Base-by-base conservation (phyloP, 2,797 vertebrate species). In the Thamnophis elegans region DNA sequence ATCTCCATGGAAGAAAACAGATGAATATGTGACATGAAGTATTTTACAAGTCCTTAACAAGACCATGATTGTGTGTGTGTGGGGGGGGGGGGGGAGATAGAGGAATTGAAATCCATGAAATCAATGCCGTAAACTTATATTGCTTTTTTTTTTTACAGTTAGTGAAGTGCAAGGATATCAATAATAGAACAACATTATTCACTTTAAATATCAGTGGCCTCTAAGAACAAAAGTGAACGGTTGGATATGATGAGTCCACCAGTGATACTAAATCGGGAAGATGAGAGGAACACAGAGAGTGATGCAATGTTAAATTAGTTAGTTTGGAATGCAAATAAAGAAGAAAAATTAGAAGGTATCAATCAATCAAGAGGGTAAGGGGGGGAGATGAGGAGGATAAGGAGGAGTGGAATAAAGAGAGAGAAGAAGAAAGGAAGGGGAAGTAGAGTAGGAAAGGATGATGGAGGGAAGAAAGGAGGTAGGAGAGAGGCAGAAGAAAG, bases 41-140 rank as follows among this genome's bases (percentile, higher is more conserved):
- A 91, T 95, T 95, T 96, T 89, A 94, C 94, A 95, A 94, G 58
- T 89, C 91, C 89, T 94, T 96, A 97, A 97, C 96, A 96, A 95
- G 95, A 96, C 92, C 93, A 90, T 95, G 96, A 96, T 97, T 95
- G 94, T n/a, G n/a, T n/a, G n/a, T n/a, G n/a, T n/a, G n/a, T n/a
- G n/a, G n/a, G n/a, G 95, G 60, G 58, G 8, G 18, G 12, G 92
- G 62, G 25, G 92, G 94, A 93, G 93, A 95, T 85, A 95, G 94
- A 88, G 94, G 93, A 94, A 95, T 85, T 96, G 94, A 88, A 96
- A 97, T 97, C 96, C 96, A 96, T 97, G 87, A 94, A 97, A 97
- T 97, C 97, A 94, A 97, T 97, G 93, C 47, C 78, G 97, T 97
- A 97, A 97, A 94, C 94, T 95, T 94, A 96, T 97, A 96, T 95